Evolutionary conservation across 2,888 invertebrate genomes (phyloP).

Genomic region (Stramonita haemastoma): DNA sequence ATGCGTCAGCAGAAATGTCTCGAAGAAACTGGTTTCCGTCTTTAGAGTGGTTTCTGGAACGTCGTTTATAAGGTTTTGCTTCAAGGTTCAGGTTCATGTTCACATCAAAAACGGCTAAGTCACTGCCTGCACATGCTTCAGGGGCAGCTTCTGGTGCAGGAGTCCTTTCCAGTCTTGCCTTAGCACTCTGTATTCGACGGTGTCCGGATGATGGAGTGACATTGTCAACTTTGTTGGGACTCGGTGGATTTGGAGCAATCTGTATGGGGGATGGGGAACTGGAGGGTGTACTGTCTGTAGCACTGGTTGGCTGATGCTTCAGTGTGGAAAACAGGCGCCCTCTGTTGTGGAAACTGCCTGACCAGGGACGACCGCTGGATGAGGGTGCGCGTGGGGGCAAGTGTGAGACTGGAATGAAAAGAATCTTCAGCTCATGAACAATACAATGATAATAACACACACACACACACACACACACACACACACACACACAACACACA

Average conservation of each 20-base stretch:
- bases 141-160: not conserved
- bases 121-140: not conserved
- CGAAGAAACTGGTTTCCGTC: not conserved
- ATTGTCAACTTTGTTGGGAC: not conserved
- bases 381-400: constrained; percentile 20
- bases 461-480: not conserved
- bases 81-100: constrained; percentile 39
- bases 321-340: constrained; percentile 23
- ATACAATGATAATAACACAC: not conserved
- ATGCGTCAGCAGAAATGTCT: not conserved
- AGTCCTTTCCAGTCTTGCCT: constrained; percentile 52
- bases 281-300: not conserved
- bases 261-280: not conserved
- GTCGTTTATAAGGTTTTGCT: constrained; percentile 5
- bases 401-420: constrained; percentile 18
- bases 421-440: not conserved
- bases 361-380: constrained; percentile 26
- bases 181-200: constrained; percentile 60
- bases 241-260: not conserved
- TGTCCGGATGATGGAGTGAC: not conserved
- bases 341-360: constrained; percentile 31
- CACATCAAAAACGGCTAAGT: constrained; percentile 37
- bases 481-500: not conserved
- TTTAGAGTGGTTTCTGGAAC: not conserved
- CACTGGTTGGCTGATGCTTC: not conserved